Conservation (phyloP, 2,797 vertebrate genomes). For the Ptychadena robeensis region DNA sequence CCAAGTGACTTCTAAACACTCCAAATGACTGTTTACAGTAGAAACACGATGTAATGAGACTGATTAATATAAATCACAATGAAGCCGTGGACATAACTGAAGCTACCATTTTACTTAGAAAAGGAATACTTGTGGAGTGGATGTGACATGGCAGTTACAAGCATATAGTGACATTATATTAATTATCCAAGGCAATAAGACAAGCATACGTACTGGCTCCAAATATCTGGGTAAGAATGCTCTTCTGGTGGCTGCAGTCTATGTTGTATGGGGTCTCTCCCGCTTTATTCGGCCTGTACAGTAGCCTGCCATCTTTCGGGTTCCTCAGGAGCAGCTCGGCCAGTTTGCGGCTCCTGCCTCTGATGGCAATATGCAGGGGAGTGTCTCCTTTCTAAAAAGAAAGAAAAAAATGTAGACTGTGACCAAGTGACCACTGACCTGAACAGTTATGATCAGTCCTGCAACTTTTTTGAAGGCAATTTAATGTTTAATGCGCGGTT, state of each 20-base stretch:
- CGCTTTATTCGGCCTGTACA: slow-evolving; percentile 96
- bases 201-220: slow-evolving; percentile 82
- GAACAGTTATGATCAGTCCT: no score
- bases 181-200: background rate
- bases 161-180: background rate
- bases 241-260: slow-evolving; percentile 98
- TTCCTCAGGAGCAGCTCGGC: slow-evolving; percentile 94
- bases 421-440: no score
- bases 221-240: slow-evolving; percentile 98
- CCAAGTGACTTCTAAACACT: no score
- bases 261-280: slow-evolving; percentile 98
- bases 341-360: slow-evolving; percentile 92
- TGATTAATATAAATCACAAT: no score
- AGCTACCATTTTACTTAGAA: no score
- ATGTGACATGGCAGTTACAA: background rate
- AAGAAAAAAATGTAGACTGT: background rate
- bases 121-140: background rate
- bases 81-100: background rate
- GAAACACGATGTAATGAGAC: no score
- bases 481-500: no score
- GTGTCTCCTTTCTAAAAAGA: slow-evolving; percentile 92
- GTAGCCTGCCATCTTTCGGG: slow-evolving; percentile 94
- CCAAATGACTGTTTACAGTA: no score
- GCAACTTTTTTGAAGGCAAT: no score
- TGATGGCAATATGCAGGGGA: slow-evolving; percentile 94